phyloP scores from a whole-genome alignment of 2,113 vertebrate genomes.

The Crotalus tigris region DNA sequence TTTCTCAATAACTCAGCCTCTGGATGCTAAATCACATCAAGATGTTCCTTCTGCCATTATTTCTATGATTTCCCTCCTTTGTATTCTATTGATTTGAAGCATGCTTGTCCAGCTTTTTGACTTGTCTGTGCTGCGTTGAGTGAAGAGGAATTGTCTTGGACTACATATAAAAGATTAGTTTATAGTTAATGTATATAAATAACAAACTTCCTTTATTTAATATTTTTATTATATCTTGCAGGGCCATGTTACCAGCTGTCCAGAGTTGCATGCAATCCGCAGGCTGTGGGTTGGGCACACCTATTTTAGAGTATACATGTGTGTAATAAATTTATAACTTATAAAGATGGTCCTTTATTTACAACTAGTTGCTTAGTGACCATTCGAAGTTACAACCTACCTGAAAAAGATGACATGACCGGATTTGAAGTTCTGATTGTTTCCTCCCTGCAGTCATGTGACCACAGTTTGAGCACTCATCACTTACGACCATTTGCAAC shows the following conservation, averaged over 20 bases:
- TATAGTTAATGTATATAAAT: neutral
- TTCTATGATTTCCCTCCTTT: neutral
- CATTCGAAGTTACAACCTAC: neutral
- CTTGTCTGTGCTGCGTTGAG: neutral
- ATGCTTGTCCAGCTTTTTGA: neutral
- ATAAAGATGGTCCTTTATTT: neutral
- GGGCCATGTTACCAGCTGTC: neutral
- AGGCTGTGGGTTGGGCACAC: neutral
- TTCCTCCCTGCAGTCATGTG: neutral
- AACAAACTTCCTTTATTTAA: neutral
- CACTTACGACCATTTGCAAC: neutral
- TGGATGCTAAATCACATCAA: neutral
- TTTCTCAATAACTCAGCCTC: neutral
- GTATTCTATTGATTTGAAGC: neutral
- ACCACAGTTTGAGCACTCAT: neutral
- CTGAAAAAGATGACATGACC: neutral
- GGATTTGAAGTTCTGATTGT: neutral
- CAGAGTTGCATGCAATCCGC: neutral
- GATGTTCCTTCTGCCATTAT: neutral
- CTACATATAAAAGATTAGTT: neutral
- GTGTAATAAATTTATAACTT: neutral
- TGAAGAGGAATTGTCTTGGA: neutral
- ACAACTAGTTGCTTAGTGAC: neutral
- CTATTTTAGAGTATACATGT: neutral
- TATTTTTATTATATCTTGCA: neutral